A percentile compares a stretch with the other conserved stretches of the same genome.
Evolutionary conservation across 2,113 vertebrate species (phyloP).

Genomic region (Platysternon megacephalum): DNA sequence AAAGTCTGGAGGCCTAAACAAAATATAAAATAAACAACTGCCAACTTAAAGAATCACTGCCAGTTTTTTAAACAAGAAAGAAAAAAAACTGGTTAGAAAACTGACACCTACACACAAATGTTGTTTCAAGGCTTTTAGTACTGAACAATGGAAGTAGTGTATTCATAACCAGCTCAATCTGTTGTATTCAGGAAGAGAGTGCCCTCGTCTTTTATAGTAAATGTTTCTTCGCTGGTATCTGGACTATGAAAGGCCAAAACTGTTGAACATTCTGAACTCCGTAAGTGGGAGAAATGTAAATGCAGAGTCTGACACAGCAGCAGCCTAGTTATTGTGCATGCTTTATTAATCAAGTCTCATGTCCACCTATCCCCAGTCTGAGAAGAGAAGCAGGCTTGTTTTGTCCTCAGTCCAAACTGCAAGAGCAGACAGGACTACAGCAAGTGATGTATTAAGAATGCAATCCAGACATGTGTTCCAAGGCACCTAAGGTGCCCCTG

Average conservation of each 20-base stretch:
- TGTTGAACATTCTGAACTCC: not conserved
- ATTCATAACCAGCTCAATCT: constrained; percentile 14
- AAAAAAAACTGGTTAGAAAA: constrained; percentile 59
- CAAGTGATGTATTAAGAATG: constrained; percentile 27
- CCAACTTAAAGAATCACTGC: constrained; percentile 38
- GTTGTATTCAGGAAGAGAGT: constrained; percentile 44
- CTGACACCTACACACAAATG: constrained; percentile 38
- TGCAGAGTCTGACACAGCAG: not conserved
- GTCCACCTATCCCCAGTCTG: not conserved
- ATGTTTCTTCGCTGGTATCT: not conserved
- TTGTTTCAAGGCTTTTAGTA: constrained; percentile 46
- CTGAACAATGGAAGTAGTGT: constrained; percentile 52
- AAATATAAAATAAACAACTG: constrained; percentile 60
- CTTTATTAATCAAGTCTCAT: not conserved
- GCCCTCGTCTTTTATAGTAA: not conserved
- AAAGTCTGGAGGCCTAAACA: constrained; percentile 48
- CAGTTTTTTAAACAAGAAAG: not conserved
- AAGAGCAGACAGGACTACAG: not conserved
- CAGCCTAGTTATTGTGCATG: not conserved
- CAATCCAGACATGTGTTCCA: not conserved
- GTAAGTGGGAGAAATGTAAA: not conserved
- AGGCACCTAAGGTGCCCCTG: accelerated
- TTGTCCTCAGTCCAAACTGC: not conserved
- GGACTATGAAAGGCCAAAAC: not conserved
- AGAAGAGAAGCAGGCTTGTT: not conserved